phyloP scores from a whole-genome alignment of 2,888 invertebrate genomes.

The Tetragnatha montana region DNA sequence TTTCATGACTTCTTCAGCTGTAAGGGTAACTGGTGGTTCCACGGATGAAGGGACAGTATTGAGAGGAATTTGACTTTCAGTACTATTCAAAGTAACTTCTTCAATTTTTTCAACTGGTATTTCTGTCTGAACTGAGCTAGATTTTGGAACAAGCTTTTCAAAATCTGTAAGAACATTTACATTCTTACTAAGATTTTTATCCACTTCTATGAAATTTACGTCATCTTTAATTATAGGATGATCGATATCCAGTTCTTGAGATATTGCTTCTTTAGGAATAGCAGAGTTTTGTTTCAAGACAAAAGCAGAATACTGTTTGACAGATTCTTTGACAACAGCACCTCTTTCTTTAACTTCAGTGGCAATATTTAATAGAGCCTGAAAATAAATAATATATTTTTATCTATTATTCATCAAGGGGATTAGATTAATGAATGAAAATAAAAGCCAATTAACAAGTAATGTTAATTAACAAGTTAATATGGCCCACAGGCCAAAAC shows the following conservation, averaged over 20 bases:
- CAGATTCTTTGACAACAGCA: constrained; percentile 53
- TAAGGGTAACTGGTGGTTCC: constrained; percentile 11
- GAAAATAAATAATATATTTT: not conserved
- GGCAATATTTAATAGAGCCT: constrained; percentile 41
- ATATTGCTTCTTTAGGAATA: not conserved
- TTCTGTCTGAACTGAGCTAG: not conserved
- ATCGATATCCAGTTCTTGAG: constrained; percentile 50
- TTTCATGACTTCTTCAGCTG: constrained; percentile 15
- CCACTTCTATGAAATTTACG: not conserved
- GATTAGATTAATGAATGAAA: too few species aligned
- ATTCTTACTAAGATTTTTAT: constrained; percentile 6
- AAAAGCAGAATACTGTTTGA: constrained; percentile 64
- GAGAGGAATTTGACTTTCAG: not conserved
- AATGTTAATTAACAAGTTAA: too few species aligned
- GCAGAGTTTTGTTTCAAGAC: constrained; percentile 33
- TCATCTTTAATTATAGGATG: constrained; percentile 52
- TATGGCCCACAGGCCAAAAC: too few species aligned
- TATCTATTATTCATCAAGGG: too few species aligned
- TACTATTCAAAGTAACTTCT: not conserved
- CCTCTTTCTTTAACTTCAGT: constrained; percentile 59
- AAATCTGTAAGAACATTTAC: not conserved
- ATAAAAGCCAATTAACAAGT: too few species aligned
- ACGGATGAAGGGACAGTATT: not conserved
- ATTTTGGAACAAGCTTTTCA: not conserved
- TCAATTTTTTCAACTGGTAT: not conserved